Evolutionary conservation across 2,797 vertebrate species (phyloP).

Genomic region (Xyrichtys novacula): DNA sequence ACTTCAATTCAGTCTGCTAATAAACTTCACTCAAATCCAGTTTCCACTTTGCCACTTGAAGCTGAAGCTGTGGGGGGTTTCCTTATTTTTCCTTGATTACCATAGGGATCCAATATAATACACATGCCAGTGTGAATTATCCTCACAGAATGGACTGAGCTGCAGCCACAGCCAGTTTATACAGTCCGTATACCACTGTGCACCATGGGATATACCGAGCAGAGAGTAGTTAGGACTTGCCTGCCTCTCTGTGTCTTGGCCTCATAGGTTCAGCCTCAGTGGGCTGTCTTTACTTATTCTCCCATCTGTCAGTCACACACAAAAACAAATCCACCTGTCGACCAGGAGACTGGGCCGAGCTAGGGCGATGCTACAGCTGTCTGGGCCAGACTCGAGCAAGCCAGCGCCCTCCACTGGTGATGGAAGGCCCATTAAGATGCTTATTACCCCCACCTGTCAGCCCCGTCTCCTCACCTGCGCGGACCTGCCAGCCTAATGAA

Average conservation of each 20-base stretch:
- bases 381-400: conserved; percentile 64
- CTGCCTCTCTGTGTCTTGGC: conserved; percentile 68
- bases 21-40: conserved; percentile 41
- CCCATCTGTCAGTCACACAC: conserved; percentile 84
- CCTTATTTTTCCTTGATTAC: conserved; percentile 76
- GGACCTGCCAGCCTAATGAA: conserved; percentile 72
- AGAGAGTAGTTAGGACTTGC: conserved; percentile 78
- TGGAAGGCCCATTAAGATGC: conserved; percentile 77
- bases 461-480: conserved; percentile 70
- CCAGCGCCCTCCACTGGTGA: conserved; percentile 81
- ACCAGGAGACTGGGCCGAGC: conserved; percentile 71
- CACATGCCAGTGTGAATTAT: conserved; percentile 74
- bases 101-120: conserved; percentile 76
- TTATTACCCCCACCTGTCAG: conserved; percentile 79
- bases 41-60: conserved; percentile 41
- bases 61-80: conserved; percentile 30
- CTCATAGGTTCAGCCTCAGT: conserved; percentile 85
- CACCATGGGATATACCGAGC: conserved; percentile 63
- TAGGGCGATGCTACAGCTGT: conserved; percentile 72
- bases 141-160: conserved; percentile 58
- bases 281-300: conserved; percentile 85
- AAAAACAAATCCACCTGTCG: conserved; percentile 87
- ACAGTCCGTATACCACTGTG: conserved; percentile 60
- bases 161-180: conserved; percentile 55
- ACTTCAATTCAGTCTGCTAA: conserved; percentile 40